Base-by-base conservation (phyloP, 2,888 invertebrate species). In the Morinoia aosen region DNA sequence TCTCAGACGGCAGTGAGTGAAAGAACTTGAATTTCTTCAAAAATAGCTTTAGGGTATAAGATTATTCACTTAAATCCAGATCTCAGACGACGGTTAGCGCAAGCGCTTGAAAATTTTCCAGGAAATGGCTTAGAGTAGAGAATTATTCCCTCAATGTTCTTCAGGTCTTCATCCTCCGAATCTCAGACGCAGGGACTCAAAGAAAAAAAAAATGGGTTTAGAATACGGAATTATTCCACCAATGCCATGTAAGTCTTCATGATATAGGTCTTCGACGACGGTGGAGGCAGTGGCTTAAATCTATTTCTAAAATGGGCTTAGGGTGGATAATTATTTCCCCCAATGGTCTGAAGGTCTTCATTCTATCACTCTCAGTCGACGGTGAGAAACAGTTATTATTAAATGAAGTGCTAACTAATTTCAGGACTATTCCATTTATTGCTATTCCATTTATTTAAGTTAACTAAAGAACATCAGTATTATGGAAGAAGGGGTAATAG, bases 131-230 rank as follows among this genome's bases (percentile, higher is more conserved):
- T 95, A 48, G 48, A 48, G 48, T 48, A 48, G 48, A 48, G 48
- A 48, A 48, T 48, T 48, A 98, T 4, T 98, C 98, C 96, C 98
- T 98, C 96, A 98, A 98, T 97, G 98, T 98, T 97, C 98, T 99
- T 90, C 98, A 98, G 40, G 98, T 98, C 97, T 99, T 98, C 97
- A 98, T 98, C 97, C 97, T 98, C 57, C 97, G 98, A 96, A 98
- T 98, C 97, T 98, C 98, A 56, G 98, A 98, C 25, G 98, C 2
- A 64, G 64, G 33, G 3, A 48, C 48, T 48, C 48, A 5, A 48
- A 48, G 2, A 48, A 48, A 48, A 5, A 48, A 48, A 97, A 96
- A 88, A 88, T 33, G 48, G 48, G 95, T 64, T 33, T 95, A 64
- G 95, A 57, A 58, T 57, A 58, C 95, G 39, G 95, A 61, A n/a